A percentile compares a stretch with the other conserved stretches of the same genome.
phyloP scores from a whole-genome alignment of 2,113 vertebrate genomes.

The Lutjanus erythropterus region DNA sequence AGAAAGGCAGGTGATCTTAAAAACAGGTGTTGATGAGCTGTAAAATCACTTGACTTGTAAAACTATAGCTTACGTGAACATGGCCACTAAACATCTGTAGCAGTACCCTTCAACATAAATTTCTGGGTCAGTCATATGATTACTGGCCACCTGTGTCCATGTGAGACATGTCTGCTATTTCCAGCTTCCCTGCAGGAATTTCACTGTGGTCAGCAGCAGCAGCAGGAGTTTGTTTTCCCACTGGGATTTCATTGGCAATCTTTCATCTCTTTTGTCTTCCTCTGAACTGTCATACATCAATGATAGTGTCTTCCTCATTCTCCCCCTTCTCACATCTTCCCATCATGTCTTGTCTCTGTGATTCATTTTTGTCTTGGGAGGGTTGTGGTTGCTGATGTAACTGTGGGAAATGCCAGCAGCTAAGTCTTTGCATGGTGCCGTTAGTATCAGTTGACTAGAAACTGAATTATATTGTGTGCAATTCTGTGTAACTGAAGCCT shows the following conservation, averaged over 20 bases:
- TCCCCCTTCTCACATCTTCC: neutral
- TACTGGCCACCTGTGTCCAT: slow-evolving; percentile 15
- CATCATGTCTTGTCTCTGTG: neutral
- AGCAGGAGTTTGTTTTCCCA: slow-evolving; percentile 45
- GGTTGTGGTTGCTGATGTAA: slow-evolving; percentile 47
- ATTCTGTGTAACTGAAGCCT: neutral
- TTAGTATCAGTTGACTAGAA: neutral
- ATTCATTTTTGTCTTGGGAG: neutral
- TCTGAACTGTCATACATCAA: slow-evolving; percentile 6
- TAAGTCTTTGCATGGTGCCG: neutral
- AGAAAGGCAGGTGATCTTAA: slow-evolving; percentile 1
- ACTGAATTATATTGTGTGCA: neutral
- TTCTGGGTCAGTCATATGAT: neutral
- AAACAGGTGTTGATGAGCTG: slow-evolving; percentile 24
- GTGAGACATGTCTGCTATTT: slow-evolving; percentile 43
- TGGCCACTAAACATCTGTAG: neutral
- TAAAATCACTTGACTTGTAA: slow-evolving; percentile 25
- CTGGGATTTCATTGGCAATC: slow-evolving; percentile 1
- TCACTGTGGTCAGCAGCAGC: slow-evolving; percentile 62
- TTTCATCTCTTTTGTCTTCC: slow-evolving; percentile 36
- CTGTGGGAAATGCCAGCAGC: slow-evolving; percentile 32
- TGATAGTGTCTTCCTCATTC: slow-evolving; percentile 8
- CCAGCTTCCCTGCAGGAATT: slow-evolving; percentile 50
- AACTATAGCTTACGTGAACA: slow-evolving; percentile 13
- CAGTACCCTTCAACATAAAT: neutral